phyloP scores from a whole-genome alignment of 2,113 vertebrate genomes.

The Channa maculata region DNA sequence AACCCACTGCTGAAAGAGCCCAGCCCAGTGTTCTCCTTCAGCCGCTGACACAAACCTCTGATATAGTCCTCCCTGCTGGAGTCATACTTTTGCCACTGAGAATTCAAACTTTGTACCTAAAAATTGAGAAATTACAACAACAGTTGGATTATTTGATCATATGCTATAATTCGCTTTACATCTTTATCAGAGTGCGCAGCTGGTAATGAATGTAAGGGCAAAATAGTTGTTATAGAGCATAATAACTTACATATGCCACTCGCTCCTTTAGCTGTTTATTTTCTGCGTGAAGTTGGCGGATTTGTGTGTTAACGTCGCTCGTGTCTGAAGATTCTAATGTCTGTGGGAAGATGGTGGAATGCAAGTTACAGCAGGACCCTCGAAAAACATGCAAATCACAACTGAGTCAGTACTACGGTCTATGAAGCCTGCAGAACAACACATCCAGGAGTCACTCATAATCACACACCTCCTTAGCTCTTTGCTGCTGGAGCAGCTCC shows the following conservation, averaged over 20 bases:
- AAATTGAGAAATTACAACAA: background rate
- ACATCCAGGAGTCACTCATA: background rate
- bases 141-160: background rate
- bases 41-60: constrained; percentile 85
- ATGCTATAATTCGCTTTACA: background rate
- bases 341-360: constrained; percentile 59
- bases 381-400: background rate
- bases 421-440: background rate
- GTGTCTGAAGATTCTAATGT: constrained; percentile 61
- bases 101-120: constrained; percentile 93
- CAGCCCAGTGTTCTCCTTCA: constrained; percentile 78
- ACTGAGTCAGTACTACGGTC: no score
- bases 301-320: constrained; percentile 58
- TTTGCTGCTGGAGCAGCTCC: constrained; percentile 56
- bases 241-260: constrained; percentile 88
- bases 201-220: no score
- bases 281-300: constrained; percentile 87
- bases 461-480: constrained; percentile 81
- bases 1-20: constrained; percentile 63
- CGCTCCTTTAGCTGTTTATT: constrained; percentile 89
- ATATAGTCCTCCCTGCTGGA: constrained; percentile 91
- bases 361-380: constrained; percentile 22
- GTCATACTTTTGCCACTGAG: constrained; percentile 95
- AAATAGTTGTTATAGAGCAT: no score
- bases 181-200: background rate